Evolutionary conservation across 2,888 invertebrate genomes (phyloP), one percentile per base, ranked within the genome.

Genomic region (Oegoconia quadripuncta): DNA sequence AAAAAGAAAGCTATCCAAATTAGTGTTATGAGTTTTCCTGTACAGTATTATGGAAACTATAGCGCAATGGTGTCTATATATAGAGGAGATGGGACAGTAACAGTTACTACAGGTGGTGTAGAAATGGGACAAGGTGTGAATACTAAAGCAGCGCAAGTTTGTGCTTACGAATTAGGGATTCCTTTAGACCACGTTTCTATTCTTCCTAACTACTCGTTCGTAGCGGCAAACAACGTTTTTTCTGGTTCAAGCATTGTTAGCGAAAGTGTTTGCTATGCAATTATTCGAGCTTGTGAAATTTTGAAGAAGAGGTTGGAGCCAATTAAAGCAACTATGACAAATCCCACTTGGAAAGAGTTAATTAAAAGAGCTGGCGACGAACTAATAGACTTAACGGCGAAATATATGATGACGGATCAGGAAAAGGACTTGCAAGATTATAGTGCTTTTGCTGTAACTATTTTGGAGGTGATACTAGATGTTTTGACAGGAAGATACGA

Each of bases 71-170:
- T 94, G 1, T 88, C 91, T 0, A 89, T 95, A 44, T 94, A 91
- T 56, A 89, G 91, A 41, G 86, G 89, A 0, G 92, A 93, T 65
- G 93, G 91, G 0, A 90, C 91, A 1, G 93, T 95, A 0, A 89
- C 91, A 0, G 77, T 95, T 0, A 79, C 90, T 0, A 92, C 93
- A 38, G 92, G 92, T 3, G 93, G 93, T 1, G 81, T 92, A 31
- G 93, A 93, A 74, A 90, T 91, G 79, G 95, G 95, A 0, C 95
- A 95, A 84, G 95, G 95, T 0, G 87, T 94, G 23, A 93, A 95
- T 48, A 95, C 95, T 0, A 95, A 95, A 88, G 91, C 88, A 0
- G 91, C 92, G 2, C 95, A 95, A 86, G 92, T 94, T 0, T 92
- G 91, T 38, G 95, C 95, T 0, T 89, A 93, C 55, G 89, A 90